Conservation (phyloP, 2,888 invertebrate species). For the Dryobota labecula region DNA sequence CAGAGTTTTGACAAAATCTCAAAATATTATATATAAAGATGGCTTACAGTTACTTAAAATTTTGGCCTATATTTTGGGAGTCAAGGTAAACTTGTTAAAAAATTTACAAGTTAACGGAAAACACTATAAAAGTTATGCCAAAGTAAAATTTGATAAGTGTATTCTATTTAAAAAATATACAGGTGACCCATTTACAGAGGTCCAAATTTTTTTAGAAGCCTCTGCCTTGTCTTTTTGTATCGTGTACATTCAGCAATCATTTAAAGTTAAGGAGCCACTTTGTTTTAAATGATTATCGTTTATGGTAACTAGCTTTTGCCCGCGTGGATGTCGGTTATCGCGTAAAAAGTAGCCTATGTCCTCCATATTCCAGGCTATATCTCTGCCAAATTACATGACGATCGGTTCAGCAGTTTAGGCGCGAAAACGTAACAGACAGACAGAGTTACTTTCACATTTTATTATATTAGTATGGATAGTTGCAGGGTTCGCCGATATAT, state of each 20-base stretch:
- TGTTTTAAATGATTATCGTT: background rate
- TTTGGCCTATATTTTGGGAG: background rate
- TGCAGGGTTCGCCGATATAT: too few relatives aligned
- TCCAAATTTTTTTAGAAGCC: background rate
- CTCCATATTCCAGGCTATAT: too few relatives aligned
- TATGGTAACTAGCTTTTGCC: too few relatives aligned
- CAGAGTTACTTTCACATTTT: too few relatives aligned
- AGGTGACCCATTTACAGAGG: background rate
- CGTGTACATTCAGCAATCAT: background rate
- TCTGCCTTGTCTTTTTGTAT: background rate
- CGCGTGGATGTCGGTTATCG: too few relatives aligned
- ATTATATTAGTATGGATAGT: too few relatives aligned
- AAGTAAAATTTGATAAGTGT: background rate
- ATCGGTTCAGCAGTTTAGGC: too few relatives aligned
- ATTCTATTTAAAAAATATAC: background rate
- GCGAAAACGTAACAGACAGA: too few relatives aligned
- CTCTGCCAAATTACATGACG: too few relatives aligned
- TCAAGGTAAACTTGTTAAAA: background rate
- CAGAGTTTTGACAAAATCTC: background rate
- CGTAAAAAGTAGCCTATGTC: too few relatives aligned
- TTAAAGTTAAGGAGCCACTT: background rate
- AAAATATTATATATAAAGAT: background rate
- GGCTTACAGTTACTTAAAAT: background rate
- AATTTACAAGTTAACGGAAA: background rate
- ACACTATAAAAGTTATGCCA: background rate